Percentiles rank a stretch among this genome's conserved stretches.
phyloP scores from a whole-genome alignment of 2,797 vertebrate species.

The Nasua narica region DNA sequence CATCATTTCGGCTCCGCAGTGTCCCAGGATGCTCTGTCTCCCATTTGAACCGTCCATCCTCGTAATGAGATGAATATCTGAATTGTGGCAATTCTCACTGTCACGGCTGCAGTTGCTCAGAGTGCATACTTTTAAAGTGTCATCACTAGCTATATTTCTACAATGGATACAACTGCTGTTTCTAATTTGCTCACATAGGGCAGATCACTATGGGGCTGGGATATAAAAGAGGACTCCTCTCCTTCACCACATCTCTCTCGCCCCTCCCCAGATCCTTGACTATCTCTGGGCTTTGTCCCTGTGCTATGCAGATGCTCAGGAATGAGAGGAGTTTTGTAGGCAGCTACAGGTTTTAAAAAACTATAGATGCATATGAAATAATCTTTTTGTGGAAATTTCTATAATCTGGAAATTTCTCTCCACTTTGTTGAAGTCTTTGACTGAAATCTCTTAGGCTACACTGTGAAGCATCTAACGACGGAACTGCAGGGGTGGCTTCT shows the following conservation, averaged over 20 bases:
- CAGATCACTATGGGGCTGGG: neutral
- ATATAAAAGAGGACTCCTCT: neutral
- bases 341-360: neutral
- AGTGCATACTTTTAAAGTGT: constrained; percentile 17
- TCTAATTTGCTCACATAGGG: constrained; percentile 13
- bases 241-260: neutral
- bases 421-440: neutral
- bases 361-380: neutral
- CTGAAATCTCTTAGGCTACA: neutral
- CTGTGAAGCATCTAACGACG: neutral
- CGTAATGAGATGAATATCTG: neutral
- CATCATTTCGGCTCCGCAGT: neutral
- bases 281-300: neutral
- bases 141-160: neutral
- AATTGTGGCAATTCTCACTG: neutral
- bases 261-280: neutral
- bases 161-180: neutral
- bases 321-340: neutral
- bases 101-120: neutral
- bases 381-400: constrained; percentile 30
- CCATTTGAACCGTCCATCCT: neutral
- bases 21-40: neutral
- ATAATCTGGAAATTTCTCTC: constrained; percentile 32
- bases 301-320: neutral
- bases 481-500: neutral